Base-by-base conservation (phyloP, 2,113 vertebrate genomes). In the Microcebus jonahi region DNA sequence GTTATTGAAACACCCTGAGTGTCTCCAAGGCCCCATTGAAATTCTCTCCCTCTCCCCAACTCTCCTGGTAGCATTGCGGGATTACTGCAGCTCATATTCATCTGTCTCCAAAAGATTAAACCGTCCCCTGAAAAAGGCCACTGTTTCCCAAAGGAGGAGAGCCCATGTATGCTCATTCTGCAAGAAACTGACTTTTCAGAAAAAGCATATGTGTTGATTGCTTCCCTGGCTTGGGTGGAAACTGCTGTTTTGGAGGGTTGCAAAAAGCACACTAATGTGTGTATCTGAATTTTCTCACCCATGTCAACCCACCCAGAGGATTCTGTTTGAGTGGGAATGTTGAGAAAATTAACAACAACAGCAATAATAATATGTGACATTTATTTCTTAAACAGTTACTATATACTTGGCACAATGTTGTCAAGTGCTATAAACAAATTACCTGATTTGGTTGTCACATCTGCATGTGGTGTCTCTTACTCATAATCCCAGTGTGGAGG, bases 61-160 rank as follows among this genome's bases (percentile, higher is more conserved):
- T 94, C 97, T 97, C 97, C 92, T 88, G 97, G 96, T 97, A 97
- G 98, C 93, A 97, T 97, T 97, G 97, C 94, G 27, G 59, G 97
- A 98, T 98, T 97, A 98, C 84, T 94, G 97, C 97, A 93, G 55
- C 97, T 98, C 98, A 97, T 97, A 97, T 93, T 98, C 98, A 98
- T 98, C 98, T 98, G 97, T 98, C 98, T 98, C 96, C 97, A 59
- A 98, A 98, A 99, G 98, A 99, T 99, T 99, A 98, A 98, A 98
- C 96, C 90, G 76, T 98, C 98, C 97, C 96, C 97, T 97, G 97
- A 95, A 98, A 99, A 99, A 99, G 97, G 98, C 98, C 98, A 98
- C 97, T 80, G 88, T 6, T 0, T 98, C 98, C 97, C 97, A 3
- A 93, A 98, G 98, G 98, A 98, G 89, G 80, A 94, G 80, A 98